Evolutionary conservation across 2,113 vertebrate genomes (phyloP).

Genomic region (Cheilinus undulatus): DNA sequence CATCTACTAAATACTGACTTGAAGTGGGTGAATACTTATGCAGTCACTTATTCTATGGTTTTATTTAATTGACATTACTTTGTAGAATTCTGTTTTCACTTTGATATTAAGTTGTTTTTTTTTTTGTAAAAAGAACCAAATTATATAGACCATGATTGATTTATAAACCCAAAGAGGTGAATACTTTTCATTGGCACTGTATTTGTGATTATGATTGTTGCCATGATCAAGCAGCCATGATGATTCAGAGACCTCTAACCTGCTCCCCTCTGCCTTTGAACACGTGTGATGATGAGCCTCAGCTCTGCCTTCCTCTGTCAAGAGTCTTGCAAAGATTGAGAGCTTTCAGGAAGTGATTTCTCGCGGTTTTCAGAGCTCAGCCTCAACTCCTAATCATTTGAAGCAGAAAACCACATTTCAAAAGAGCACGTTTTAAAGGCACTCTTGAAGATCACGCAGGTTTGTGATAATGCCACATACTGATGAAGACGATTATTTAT

Average conservation of each 20-base stretch:
- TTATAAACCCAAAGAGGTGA: too few species aligned
- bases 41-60: too few species aligned
- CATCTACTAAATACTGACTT: too few species aligned
- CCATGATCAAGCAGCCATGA: too few species aligned
- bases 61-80: too few species aligned
- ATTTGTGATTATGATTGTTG: too few species aligned
- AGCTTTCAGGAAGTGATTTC: slow-evolving; percentile 92
- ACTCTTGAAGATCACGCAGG: slow-evolving; percentile 23
- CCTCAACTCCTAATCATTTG: slow-evolving; percentile 58
- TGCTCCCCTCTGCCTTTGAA: neutral
- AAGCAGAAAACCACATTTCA: slow-evolving; percentile 69
- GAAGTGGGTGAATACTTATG: too few species aligned
- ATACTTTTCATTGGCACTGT: too few species aligned
- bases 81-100: too few species aligned
- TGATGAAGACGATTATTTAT: neutral
- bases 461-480: slow-evolving; percentile 26
- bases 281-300: slow-evolving; percentile 18
- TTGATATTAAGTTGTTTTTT: too few species aligned
- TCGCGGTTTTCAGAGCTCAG: slow-evolving; percentile 57
- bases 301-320: slow-evolving; percentile 44
- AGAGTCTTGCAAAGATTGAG: slow-evolving; percentile 76
- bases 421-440: slow-evolving; percentile 18
- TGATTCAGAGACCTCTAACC: neutral
- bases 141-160: too few species aligned
- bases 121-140: too few species aligned